Conservation (phyloP, 1,140 invertebrate species). For the Metaphire vulgaris region DNA sequence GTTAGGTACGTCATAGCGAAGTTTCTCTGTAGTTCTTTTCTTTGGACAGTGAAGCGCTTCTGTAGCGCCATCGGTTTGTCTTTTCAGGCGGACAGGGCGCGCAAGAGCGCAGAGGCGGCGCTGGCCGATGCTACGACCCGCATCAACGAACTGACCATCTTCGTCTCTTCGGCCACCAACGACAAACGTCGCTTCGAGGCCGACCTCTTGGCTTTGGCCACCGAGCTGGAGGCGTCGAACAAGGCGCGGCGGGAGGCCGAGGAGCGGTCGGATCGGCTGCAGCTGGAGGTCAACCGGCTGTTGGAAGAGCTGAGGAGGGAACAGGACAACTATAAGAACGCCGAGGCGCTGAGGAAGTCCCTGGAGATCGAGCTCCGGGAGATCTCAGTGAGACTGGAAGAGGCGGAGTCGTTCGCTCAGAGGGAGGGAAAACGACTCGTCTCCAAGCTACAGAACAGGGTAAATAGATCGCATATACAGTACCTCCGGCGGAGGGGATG, state of each 20-base stretch:
- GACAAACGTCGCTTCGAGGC: constrained; percentile 51
- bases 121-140: constrained; percentile 41
- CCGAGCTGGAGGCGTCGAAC: constrained; percentile 90
- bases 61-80: too few relatives aligned
- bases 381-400: constrained; percentile 50
- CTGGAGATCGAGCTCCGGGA: constrained; percentile 53
- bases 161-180: constrained; percentile 45
- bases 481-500: too few relatives aligned
- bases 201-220: constrained; percentile 55
- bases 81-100: constrained; percentile 46
- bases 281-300: constrained; percentile 44
- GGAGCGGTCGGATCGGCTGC: constrained; percentile 44
- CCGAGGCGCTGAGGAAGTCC: constrained; percentile 50
- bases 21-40: too few relatives aligned
- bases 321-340: constrained; percentile 54
- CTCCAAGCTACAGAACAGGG: constrained; percentile 49
- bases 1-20: too few relatives aligned
- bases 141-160: constrained; percentile 44
- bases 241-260: constrained; percentile 57
- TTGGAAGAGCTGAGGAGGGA: constrained; percentile 50
- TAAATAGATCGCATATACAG: constrained; percentile 34
- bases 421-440: constrained; percentile 52
- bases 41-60: too few relatives aligned
- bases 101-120: constrained; percentile 50
- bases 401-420: constrained; percentile 51